Evolutionary conservation across 92 coral and sea anemone species (phyloP).

Genomic region (Epizoanthus illoricatus): DNA sequence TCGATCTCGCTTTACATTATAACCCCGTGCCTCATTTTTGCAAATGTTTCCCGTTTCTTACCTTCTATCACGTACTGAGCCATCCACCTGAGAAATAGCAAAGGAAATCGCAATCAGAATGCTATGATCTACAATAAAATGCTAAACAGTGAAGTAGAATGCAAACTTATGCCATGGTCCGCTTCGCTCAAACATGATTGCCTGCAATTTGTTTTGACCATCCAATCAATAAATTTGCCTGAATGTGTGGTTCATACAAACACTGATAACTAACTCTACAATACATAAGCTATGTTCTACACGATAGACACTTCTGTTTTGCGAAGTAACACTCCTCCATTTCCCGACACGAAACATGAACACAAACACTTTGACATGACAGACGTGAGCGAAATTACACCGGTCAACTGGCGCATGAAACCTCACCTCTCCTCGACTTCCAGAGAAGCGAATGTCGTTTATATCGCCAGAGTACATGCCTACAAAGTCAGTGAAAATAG

Average conservation of each 20-base stretch:
- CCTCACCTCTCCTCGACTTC: constrained; percentile 95
- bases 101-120: constrained; percentile 4
- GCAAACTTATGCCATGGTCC: constrained; percentile 32
- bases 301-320: background rate
- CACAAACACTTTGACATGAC: constrained; percentile 57
- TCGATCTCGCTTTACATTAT: constrained; percentile 6
- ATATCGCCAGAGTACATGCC: constrained; percentile 88
- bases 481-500: constrained; percentile 32
- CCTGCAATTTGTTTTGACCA: constrained; percentile 27
- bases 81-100: constrained; percentile 52
- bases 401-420: constrained; percentile 57
- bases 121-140: constrained; percentile 26
- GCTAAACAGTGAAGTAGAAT: constrained; percentile 27
- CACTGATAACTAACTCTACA: constrained; percentile 22
- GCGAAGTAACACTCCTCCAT: constrained; percentile 5
- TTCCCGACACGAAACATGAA: constrained; percentile 32
- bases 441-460: constrained; percentile 92
- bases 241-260: constrained; percentile 37
- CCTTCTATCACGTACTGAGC: constrained; percentile 79
- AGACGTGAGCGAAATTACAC: constrained; percentile 20
- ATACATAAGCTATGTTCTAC: background rate
- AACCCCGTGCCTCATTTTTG: background rate
- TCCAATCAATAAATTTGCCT: constrained; percentile 25
- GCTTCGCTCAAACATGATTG: constrained; percentile 24
- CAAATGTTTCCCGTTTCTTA: constrained; percentile 31